Evolutionary conservation across 2,797 vertebrate genomes (phyloP), one percentile per base, ranked within the genome.

Genomic region (Erethizon dorsatum): DNA sequence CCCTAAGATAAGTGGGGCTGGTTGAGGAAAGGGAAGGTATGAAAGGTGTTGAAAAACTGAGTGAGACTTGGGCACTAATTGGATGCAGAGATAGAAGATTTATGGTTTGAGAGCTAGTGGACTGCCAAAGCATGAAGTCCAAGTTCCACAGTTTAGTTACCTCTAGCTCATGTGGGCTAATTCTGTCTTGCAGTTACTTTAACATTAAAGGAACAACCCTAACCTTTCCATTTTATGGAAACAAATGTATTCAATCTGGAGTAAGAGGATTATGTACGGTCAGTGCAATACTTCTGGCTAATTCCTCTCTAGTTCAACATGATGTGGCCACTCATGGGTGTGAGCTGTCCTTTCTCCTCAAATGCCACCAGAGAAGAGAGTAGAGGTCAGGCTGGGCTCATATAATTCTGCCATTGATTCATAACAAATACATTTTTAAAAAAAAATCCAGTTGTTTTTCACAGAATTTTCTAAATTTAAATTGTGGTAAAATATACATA

Each of bases 61-160:
- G 80, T 65, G 93, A 83, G 45, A 86, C 18, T 87, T 93, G 91
- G 91, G 26, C 14, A 93, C 65, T 87, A 57, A 37, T 7, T 96
- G 92, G 47, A 75, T 71, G 4, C 73, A 71, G 91, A 77, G 12
- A 6, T 88, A n/a, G 52, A 95, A 89, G 83, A 85, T 79, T 94
- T 84, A 33, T 90, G 50, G 12, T 88, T 28, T 96, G n/a, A 45
- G 50, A 91, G 33, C 24, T 96, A 88, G 56, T 63, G 59, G 24
- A 50, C 17, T 87, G 71, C 77, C 77, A 93, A 75, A 20, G 54
- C 93, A 87, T 87, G 80, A 88, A 84, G 11, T 77, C 65, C 52
- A 91, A 87, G 61, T 89, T 94, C 57, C 56, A 37, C 54, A 73
- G 24, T 85, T 57, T 96, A 73, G 45, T 56, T 91, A 88, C 14